Base-by-base conservation (phyloP, 2,113 vertebrate species). In the Calyptommatus sinebrachiatus region DNA sequence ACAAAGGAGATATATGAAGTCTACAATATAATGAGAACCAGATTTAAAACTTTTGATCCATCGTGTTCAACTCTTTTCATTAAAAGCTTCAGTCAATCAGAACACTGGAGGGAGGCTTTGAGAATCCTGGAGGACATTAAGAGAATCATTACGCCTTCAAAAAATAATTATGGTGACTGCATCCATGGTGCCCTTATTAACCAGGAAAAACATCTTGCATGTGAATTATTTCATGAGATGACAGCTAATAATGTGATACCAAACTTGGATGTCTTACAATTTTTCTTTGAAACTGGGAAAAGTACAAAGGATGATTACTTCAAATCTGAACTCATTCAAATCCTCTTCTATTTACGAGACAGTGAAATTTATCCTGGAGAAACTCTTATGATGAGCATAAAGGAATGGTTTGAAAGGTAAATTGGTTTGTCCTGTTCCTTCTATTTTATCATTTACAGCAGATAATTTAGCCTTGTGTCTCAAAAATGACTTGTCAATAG, bases 321-420 rank as follows among this genome's bases (percentile, higher is more conserved):
- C 84, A 93, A 93, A 84, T 88, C 88, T 41, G 88, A 93, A 66
- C 93, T 98, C 21, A 79, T 94, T 85, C 88, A 80, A 41, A 84
- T 99, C 67, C 95, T 99, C 71, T 90, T 89, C 0, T 92, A 96
- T 90, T 94, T 99, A 94, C 94, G 97, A 92, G 92, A 97, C 65
- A 96, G 98, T 91, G 96, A 97, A 73, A 88, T 97, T 57, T 98
- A 98, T 90, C 98, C 98, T 60, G 91, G 94, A 28, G 89, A 93
- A 84, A 85, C 82, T 24, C 89, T 99, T 82, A 92, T 94, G 84
- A n/a, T 71, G 79, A 95, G 90, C 90, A 96, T 99, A 92, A 97
- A 96, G 85, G 88, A 92, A 1, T 99, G 97, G 97, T 99, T 99
- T 94, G 97, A 99, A 90, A 97, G 98, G 98, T 99, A 96, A n/a